Evolutionary conservation across 2,888 invertebrate genomes (phyloP), one percentile per base, ranked within the genome.

Genomic region (Hipparchia semele): DNA sequence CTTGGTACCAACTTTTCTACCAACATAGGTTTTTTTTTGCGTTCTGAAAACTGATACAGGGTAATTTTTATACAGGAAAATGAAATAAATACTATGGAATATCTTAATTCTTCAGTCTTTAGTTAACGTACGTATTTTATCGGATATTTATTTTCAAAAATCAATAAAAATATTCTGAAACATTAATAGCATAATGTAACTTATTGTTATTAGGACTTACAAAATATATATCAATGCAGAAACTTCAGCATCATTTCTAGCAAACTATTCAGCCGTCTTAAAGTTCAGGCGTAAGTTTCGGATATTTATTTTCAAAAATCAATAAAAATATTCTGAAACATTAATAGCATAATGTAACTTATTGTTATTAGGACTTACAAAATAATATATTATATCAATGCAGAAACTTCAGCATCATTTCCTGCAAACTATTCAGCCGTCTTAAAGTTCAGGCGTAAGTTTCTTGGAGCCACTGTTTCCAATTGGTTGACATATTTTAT

Each of bases 401-500:
- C 8, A 59, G 58, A n/a, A 13, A 62, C 3, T 39, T 2, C 5
- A 62, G n/a, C 46, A 2, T 62, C 46, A 62, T 46, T 49, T 23
- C 51, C 9, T 64, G 64, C 64, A 64, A 51, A 51, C 49, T 51
- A 64, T 64, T 49, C 13, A 51, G 51, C 65, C 51, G 1, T 65
- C 33, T 53, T 51, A 64, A 65, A 65, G 12, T 53, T 65, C 53
- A 51, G 53, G 53, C 65, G 51, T 65, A 65, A 65, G 65, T 65
- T 53, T 53, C 65, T 65, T 65, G 53, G 53, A 65, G 54, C 56
- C 59, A 60, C 9, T 61, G 61, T 85, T 83, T 80, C 75, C 74
- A 78, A 80, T 81, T 82, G 80, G 83, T 82, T 82, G 80, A 82
- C 81, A 80, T 83, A 81, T 80, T 85, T 82, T 80, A 79, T 80